These are phyloP conservation scores for Ganaspis brasiliensis DNA, from an alignment of 2,888 invertebrate genomes.

Conservation along the genomic window DNA sequence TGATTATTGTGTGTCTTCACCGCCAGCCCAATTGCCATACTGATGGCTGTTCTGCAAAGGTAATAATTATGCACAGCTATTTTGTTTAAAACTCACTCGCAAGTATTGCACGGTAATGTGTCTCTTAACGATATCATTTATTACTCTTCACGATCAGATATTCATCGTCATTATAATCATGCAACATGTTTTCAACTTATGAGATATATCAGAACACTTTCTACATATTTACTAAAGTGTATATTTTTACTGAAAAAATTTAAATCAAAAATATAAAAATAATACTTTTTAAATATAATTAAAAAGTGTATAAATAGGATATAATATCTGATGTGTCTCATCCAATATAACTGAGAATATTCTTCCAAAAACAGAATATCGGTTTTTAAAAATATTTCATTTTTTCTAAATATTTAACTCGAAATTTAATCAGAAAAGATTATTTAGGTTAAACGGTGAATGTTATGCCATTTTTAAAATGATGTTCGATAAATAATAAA, in stretches of 20 bases:
- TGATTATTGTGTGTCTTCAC: conserved; percentile 87
- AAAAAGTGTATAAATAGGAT: not conserved
- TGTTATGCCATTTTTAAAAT: too few species aligned
- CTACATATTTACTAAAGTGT: too few species aligned
- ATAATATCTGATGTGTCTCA: conserved; percentile 5
- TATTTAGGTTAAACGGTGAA: too few species aligned
- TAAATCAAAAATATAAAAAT: too few species aligned
- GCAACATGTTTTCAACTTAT: not conserved
- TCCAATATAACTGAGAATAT: not conserved
- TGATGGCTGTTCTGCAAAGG: conserved; percentile 97
- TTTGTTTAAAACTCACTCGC: conserved; percentile 72
- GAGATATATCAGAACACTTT: not conserved
- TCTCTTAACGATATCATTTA: conserved; percentile 50
- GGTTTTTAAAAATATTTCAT: not conserved
- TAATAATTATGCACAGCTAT: conserved; percentile 84
- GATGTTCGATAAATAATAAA: too few species aligned
- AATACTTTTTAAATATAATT: too few species aligned
- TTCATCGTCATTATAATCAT: conserved; percentile 3
- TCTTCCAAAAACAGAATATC: not conserved
- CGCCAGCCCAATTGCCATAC: conserved; percentile 96
- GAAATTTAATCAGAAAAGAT: not conserved
- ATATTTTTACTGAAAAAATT: too few species aligned
- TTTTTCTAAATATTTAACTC: not conserved
- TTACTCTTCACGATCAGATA: conserved; percentile 51
- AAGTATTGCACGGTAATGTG: conserved; percentile 73